These are phyloP conservation scores for Tetramorium bicarinatum DNA, from an alignment of 2,888 invertebrate genomes.

Conservation along the genomic window DNA sequence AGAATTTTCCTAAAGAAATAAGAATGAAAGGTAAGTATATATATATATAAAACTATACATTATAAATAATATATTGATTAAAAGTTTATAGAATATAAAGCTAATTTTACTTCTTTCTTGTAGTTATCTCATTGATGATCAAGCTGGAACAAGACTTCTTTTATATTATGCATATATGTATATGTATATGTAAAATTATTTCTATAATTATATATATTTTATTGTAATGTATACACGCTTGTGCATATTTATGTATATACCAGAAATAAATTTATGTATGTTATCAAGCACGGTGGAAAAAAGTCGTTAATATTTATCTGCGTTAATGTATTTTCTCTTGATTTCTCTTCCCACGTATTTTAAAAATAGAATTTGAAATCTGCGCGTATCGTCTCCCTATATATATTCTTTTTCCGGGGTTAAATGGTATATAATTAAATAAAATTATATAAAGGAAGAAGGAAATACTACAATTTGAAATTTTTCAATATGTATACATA, in stretches of 20 bases:
- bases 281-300: not conserved
- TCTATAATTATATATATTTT: not conserved
- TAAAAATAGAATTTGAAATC: not conserved
- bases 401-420: not conserved
- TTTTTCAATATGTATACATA: not conserved
- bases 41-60: not conserved
- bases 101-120: conserved; percentile 4
- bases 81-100: not conserved
- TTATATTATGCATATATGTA: not conserved
- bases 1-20: not conserved
- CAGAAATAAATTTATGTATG: conserved; percentile 8
- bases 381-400: not conserved
- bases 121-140: not conserved
- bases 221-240: not conserved
- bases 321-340: not conserved
- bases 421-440: not conserved
- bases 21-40: not conserved
- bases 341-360: not conserved
- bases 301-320: conserved; percentile 2
- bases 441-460: not conserved
- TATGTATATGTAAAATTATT: not conserved
- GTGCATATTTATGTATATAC: not conserved
- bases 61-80: not conserved
- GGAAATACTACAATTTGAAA: not conserved
- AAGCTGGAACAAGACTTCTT: not conserved